Conservation (phyloP, 2,888 invertebrate genomes). For the Eudemis profundana region DNA sequence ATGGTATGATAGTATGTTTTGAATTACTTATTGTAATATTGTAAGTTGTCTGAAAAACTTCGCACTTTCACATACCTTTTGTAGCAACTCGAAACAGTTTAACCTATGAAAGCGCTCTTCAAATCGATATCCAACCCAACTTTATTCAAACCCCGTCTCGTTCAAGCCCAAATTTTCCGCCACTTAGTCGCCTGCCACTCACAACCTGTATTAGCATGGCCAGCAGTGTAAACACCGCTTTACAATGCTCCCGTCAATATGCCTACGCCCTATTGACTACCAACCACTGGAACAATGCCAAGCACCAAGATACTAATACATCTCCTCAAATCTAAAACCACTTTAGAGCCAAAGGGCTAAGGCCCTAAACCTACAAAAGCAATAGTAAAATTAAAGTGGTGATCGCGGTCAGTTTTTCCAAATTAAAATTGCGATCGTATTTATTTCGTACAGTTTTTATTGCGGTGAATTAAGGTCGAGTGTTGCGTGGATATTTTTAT, state of each 20-base stretch:
- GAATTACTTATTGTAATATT: too few species aligned
- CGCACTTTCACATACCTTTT: too few species aligned
- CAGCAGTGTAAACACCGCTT: slow-evolving; percentile 35
- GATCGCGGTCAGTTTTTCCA: slow-evolving; percentile 23
- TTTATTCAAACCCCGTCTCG: slow-evolving; percentile 12
- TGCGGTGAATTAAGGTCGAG: neutral
- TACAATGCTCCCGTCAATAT: slow-evolving; percentile 27
- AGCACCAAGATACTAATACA: slow-evolving; percentile 9
- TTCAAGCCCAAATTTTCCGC: slow-evolving; percentile 13
- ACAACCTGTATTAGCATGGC: slow-evolving; percentile 21
- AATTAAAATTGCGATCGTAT: slow-evolving; percentile 15
- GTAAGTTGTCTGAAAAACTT: too few species aligned
- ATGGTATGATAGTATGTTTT: too few species aligned
- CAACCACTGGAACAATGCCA: slow-evolving; percentile 39
- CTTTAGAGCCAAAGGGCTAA: slow-evolving; percentile 3
- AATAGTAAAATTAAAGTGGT: neutral
- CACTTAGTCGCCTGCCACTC: slow-evolving; percentile 22
- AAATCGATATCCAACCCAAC: neutral
- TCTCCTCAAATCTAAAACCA: neutral
- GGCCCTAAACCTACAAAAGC: neutral
- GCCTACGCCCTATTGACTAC: slow-evolving; percentile 37
- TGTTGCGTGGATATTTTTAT: neutral
- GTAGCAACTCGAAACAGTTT: neutral
- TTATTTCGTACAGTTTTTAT: neutral
- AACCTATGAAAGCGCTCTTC: neutral